These are phyloP conservation scores for Caiman crocodilus DNA, from an alignment of 2,797 vertebrate genomes.

Conservation along the genomic window DNA sequence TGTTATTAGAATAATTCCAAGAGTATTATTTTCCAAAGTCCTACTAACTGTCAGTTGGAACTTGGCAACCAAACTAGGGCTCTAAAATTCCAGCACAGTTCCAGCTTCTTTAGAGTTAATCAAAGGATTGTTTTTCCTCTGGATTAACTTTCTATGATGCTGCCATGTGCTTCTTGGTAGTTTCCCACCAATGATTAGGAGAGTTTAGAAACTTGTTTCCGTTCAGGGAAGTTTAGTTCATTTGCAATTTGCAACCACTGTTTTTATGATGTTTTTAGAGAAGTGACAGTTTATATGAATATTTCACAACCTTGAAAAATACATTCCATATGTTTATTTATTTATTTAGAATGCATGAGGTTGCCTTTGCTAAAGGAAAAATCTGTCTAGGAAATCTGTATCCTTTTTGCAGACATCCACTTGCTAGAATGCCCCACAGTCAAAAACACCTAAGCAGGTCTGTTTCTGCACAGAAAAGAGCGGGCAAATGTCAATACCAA, in stretches of 20 bases:
- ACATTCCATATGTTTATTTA: not conserved
- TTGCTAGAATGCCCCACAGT: not conserved
- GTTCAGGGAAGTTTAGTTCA: not conserved
- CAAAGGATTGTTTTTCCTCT: not conserved
- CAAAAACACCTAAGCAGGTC: constrained; percentile 1
- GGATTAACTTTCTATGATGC: not conserved
- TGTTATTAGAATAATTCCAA: not conserved
- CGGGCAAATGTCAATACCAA: not conserved
- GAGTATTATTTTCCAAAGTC: constrained; percentile 17
- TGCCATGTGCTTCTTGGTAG: not conserved
- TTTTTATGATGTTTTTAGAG: not conserved
- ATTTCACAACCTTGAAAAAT: not conserved
- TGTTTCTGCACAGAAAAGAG: not conserved
- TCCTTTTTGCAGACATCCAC: not conserved
- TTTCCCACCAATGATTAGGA: not conserved
- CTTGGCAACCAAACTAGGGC: no score
- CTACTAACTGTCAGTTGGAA: no score
- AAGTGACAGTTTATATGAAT: not conserved
- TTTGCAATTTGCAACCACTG: not conserved
- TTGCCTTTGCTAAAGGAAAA: not conserved
- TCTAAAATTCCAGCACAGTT: no score
- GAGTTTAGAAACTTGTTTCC: not conserved
- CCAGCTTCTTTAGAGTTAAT: not conserved
- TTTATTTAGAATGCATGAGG: no score
- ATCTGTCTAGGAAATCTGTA: not conserved